Conservation (phyloP, 2,888 invertebrate species). For the Clunio marinus region DNA sequence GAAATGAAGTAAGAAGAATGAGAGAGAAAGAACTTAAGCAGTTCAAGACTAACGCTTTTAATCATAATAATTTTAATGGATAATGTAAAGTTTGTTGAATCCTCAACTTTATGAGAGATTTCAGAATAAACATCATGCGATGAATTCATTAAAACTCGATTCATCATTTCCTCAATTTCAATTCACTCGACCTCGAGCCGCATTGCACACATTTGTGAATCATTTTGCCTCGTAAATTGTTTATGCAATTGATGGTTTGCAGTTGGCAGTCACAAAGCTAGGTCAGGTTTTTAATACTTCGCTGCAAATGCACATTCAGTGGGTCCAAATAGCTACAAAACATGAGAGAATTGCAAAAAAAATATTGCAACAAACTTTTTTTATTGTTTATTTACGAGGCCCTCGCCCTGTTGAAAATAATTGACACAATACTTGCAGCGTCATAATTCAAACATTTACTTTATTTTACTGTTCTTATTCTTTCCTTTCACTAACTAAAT, state of each 20-base stretch:
- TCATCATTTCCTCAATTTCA: constrained; percentile 33
- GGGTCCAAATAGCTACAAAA: too few relatives aligned
- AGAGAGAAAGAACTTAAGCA: too few relatives aligned
- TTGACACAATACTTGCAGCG: constrained; percentile 5
- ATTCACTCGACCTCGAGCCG: constrained; percentile 6
- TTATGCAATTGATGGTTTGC: constrained; percentile 20
- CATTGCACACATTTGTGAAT: constrained; percentile 9
- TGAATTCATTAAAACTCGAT: constrained; percentile 23
- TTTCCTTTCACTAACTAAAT: too few relatives aligned
- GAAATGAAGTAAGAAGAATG: too few relatives aligned
- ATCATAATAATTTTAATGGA: neutral
- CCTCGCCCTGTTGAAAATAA: neutral
- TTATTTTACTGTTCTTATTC: neutral
- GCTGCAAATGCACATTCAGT: neutral
- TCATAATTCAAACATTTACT: neutral
- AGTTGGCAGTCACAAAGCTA: constrained; percentile 12
- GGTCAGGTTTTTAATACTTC: too few relatives aligned
- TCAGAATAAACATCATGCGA: constrained; percentile 3
- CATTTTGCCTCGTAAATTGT: constrained; percentile 18
- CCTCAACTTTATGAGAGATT: too few relatives aligned
- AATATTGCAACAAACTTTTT: constrained; percentile 15
- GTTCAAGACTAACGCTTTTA: neutral
- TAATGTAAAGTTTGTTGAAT: neutral
- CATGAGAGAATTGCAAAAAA: too few relatives aligned
- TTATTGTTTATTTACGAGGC: constrained; percentile 30